A percentile compares a stretch with the other conserved stretches of the same genome.
These are phyloP conservation scores for Strigamia maritima DNA, from an alignment of 2,888 invertebrate species.

Conservation along the genomic window DNA sequence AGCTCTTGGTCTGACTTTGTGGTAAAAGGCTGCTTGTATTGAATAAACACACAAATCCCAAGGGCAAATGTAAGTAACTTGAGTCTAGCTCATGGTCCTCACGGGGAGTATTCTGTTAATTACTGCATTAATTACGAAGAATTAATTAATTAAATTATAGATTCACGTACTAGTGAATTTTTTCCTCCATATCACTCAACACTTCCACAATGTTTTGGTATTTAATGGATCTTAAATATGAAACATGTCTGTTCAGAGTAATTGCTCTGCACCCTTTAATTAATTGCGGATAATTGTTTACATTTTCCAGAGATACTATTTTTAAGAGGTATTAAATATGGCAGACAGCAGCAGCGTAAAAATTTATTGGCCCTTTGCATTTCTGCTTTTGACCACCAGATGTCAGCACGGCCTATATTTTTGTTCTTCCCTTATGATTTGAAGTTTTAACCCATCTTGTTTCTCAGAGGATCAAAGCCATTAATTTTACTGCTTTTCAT, in stretches of 20 bases:
- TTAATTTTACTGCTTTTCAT: constrained; percentile 32
- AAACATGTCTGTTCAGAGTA: not conserved
- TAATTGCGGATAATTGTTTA: not conserved
- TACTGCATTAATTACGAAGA: constrained; percentile 5
- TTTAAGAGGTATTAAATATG: not conserved
- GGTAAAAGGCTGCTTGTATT: constrained; percentile 8
- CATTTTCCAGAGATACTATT: not conserved
- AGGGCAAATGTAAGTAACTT: constrained; percentile 11
- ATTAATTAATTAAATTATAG: not conserved
- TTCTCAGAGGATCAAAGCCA: constrained; percentile 17
- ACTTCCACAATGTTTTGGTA: not conserved
- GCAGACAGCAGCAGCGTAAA: not conserved
- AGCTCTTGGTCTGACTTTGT: not conserved
- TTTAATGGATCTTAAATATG: not conserved
- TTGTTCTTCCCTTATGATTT: not conserved
- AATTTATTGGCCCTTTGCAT: constrained; percentile 8
- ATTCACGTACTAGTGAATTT: not conserved
- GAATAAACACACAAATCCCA: constrained; percentile 6
- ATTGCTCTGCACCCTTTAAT: not conserved
- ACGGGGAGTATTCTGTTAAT: constrained; percentile 21
- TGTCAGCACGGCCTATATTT: constrained; percentile 18
- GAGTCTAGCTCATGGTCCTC: not conserved
- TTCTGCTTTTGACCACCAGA: constrained; percentile 1
- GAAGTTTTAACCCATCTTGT: constrained; percentile 2
- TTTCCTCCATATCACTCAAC: not conserved